Conservation (phyloP, 2,113 vertebrate species). For the Pachyramphus minor region DNA sequence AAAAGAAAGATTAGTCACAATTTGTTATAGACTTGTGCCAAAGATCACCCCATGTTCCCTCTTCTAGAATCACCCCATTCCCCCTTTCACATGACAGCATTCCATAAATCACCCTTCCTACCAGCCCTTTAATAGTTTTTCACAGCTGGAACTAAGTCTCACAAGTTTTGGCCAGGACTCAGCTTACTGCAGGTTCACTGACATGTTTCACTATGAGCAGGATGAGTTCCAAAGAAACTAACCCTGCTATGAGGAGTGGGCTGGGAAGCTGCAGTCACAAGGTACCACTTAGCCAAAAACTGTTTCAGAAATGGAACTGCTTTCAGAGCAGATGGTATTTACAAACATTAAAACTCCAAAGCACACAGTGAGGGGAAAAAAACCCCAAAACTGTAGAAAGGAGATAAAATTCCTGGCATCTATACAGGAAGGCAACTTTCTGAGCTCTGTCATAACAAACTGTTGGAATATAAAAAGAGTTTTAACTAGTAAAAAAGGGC, state of each 20-base stretch:
- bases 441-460: not conserved
- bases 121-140: not conserved
- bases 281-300: not conserved
- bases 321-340: constrained; percentile 11
- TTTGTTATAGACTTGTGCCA: not conserved
- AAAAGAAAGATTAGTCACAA: constrained; percentile 68
- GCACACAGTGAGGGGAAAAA: not conserved
- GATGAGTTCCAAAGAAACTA: not conserved
- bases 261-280: not conserved
- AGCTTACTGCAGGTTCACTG: not conserved
- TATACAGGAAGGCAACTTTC: not conserved
- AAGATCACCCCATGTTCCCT: not conserved
- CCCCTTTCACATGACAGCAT: not conserved
- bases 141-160: not conserved
- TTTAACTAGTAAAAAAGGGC: not conserved
- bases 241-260: not conserved
- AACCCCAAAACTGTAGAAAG: not conserved
- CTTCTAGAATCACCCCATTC: not conserved
- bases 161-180: not conserved
- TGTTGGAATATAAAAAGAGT: not conserved
- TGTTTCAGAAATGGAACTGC: not conserved
- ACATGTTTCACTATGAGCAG: not conserved
- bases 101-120: not conserved
- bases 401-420: not conserved
- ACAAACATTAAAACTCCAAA: not conserved